Conservation (phyloP, 2,888 invertebrate species). For the Drosophila flavopinicola region DNA sequence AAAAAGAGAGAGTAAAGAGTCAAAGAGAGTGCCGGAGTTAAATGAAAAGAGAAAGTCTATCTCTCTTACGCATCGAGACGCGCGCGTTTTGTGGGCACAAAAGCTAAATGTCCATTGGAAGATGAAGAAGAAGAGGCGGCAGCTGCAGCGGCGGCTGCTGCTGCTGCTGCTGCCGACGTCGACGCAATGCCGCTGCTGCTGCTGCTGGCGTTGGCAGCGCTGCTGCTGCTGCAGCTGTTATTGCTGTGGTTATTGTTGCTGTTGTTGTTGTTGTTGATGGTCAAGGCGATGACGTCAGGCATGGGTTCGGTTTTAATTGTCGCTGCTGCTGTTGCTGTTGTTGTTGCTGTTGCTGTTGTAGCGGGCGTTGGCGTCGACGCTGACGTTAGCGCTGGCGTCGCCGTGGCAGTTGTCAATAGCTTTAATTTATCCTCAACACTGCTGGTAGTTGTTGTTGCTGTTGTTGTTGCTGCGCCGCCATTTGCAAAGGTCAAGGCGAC, state of each 20-base stretch:
- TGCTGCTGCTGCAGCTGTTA: conserved; percentile 27
- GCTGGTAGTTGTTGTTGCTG: conserved; percentile 27
- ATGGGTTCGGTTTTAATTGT: conserved; percentile 83
- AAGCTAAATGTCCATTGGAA: conserved; percentile 84
- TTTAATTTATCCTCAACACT: conserved; percentile 77
- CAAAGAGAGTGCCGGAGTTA: not conserved
- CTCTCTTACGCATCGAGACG: conserved; percentile 85
- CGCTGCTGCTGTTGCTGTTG: too few species aligned
- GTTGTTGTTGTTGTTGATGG: conserved; percentile 41
- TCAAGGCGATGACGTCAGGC: conserved; percentile 80
- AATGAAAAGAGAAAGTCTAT: conserved; percentile 12
- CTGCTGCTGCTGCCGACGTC: conserved; percentile 52
- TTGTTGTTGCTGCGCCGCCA: conserved; percentile 40
- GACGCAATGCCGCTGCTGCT: conserved; percentile 38
- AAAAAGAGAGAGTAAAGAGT: not conserved
- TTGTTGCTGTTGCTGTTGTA: conserved; percentile 41
- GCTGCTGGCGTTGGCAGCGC: conserved; percentile 33
- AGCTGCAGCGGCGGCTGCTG: conserved; percentile 59
- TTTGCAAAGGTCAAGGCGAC: conserved; percentile 61
- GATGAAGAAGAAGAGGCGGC: conserved; percentile 81
- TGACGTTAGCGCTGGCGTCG: conserved; percentile 35
- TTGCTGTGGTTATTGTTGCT: conserved; percentile 39
- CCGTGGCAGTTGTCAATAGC: conserved; percentile 74
- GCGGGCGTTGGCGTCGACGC: conserved; percentile 57
- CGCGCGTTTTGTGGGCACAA: conserved; percentile 85